Percentiles rank a stretch among this genome's conserved stretches.
These are phyloP conservation scores for Mormyrops attenuatus DNA, from an alignment of 2,797 vertebrate genomes.

Conservation along the genomic window DNA sequence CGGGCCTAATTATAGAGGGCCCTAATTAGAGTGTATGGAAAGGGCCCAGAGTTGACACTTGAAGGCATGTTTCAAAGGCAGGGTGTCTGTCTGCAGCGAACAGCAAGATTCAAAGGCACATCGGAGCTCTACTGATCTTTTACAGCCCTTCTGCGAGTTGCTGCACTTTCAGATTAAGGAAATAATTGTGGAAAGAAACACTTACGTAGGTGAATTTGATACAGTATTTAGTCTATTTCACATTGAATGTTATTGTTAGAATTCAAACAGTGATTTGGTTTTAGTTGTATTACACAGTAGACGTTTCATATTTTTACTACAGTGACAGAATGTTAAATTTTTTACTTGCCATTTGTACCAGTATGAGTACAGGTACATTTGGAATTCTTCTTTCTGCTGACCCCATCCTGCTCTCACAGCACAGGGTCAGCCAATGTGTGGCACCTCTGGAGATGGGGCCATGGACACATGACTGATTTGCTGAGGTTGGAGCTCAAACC, in stretches of 20 bases:
- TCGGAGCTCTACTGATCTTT: conserved; percentile 17
- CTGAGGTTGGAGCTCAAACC: background rate
- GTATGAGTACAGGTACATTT: background rate
- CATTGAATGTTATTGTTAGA: background rate
- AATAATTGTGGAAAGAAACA: conserved; percentile 1
- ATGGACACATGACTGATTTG: background rate
- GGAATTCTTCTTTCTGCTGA: background rate
- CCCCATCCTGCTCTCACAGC: background rate
- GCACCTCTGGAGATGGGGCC: background rate
- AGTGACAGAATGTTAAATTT: background rate
- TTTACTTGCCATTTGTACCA: background rate
- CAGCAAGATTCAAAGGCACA: conserved; percentile 14
- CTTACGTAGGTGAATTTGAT: background rate
- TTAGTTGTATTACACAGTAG: background rate
- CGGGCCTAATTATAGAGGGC: conserved; percentile 21
- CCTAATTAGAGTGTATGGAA: conserved; percentile 19
- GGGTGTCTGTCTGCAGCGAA: conserved; percentile 1
- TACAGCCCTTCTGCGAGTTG: conserved; percentile 15
- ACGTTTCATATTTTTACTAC: background rate
- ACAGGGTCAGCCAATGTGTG: background rate
- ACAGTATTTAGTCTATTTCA: background rate
- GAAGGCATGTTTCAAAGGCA: background rate
- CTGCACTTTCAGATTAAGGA: conserved; percentile 22
- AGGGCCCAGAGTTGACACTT: background rate
- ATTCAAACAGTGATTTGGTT: background rate